phyloP scores from a whole-genome alignment of 2,113 vertebrate species.

The Turnix velox region DNA sequence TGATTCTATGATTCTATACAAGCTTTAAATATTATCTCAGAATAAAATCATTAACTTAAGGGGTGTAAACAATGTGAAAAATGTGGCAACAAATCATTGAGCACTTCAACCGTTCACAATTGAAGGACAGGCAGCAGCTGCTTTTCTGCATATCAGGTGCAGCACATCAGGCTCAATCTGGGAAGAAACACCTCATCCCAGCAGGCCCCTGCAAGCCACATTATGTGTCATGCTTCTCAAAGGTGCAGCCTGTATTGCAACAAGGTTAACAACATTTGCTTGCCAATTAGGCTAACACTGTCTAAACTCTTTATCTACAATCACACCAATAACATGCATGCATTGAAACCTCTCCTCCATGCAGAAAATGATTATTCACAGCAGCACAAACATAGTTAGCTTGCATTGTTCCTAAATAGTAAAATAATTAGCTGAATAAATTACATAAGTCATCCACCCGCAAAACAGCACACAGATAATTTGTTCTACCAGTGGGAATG shows the following conservation, averaged over 20 bases:
- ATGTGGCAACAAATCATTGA: neutral
- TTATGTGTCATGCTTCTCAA: neutral
- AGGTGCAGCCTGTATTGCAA: neutral
- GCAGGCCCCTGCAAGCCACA: neutral
- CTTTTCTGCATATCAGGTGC: neutral
- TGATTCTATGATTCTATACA: no score
- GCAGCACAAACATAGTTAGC: slow-evolving; percentile 3
- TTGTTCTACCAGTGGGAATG: slow-evolving; percentile 93
- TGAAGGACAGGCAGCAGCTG: neutral
- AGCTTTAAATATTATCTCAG: neutral
- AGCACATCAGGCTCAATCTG: neutral
- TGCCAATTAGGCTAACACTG: neutral
- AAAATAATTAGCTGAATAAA: slow-evolving; percentile 49
- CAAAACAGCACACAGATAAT: neutral
- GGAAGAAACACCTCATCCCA: neutral
- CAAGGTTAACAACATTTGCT: neutral
- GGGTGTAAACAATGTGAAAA: neutral
- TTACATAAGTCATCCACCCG: neutral
- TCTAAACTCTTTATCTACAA: neutral
- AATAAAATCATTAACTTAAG: neutral
- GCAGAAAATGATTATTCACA: slow-evolving; percentile 16
- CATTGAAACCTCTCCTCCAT: neutral
- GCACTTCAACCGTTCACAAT: neutral
- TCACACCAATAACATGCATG: neutral
- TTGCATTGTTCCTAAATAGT: neutral